Base-by-base conservation (phyloP, 2,888 invertebrate species). In the Pardosa pseudoannulata region DNA sequence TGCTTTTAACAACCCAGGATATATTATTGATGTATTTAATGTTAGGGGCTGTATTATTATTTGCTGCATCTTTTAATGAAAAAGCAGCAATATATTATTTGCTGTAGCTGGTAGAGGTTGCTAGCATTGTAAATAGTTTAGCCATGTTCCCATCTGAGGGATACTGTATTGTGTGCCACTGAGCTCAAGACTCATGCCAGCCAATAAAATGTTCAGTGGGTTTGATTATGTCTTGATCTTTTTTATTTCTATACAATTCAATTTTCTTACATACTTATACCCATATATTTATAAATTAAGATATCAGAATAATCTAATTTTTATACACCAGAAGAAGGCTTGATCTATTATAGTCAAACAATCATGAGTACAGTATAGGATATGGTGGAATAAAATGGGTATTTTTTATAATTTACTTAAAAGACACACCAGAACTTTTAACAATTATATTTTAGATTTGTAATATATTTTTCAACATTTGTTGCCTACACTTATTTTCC, bases 61-160 rank as follows among this genome's bases (percentile, higher is more conserved):
- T 82, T 82, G 82, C 81, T 81, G 80, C 67, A 79, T 31, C 41
- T 70, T 80, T 74, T 74, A 73, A 62, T 62, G 41, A 68, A 46
- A 56, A 83, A 41, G 83, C 76, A 72, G 83, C 83, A 75, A 70
- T 82, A n/a, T n/a, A 50, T 83, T 76, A 74, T 76, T 78, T 78
- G 83, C 83, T 83, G 83, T 83, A 83, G 83, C 83, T 78, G 83
- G 76, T 83, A 83, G 83, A 67, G 83, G 79, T 79, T 74, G 79
- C 79, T 86, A 86, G 85, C 85, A 74, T 79, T 86, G 85, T 86
- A 86, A 27, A 86, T 86, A 86, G 79, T 86, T 79, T 86, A 86
- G 85, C 79, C 85, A 79, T 86, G 74, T 79, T 79, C 73, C 78
- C 73, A 74, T 86, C 39, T 74, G 72, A 74, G 85, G 79, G 74